Evolutionary conservation across 1,140 invertebrate genomes (phyloP), one percentile per base, ranked within the genome.

Genomic region (Holotrichia oblita): DNA sequence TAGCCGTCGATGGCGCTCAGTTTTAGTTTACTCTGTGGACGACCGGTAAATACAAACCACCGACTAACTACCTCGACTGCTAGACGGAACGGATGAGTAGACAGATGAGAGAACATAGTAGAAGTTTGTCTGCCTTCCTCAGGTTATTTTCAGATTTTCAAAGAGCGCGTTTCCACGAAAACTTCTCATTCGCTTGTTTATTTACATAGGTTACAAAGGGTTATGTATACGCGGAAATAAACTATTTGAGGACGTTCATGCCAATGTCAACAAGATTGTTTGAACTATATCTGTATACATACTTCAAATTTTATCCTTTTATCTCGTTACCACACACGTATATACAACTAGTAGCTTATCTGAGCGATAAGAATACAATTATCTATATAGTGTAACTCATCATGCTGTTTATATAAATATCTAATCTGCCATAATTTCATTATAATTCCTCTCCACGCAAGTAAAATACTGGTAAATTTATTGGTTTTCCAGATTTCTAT

Each of bases 181-280:
- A 69, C 61, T 10, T 17, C 48, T 55, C 48, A 55, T 6, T 22
- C 22, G 24, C 27, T 24, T 69, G 61, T 69, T 69, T 69, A 69
- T 69, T 69, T 69, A 69, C 61, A n/a, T 27, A 69, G 61, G 61
- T 69, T 69, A 69, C 61, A 69, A 69, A 69, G 61, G 61, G 61
- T 69, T 69, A 22, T 69, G 12, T 69, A 69, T 34, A 34, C 22
- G 61, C 20, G 61, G 61, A 69, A 69, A 69, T 69, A 69, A 69
- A 27, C 22, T 69, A 10, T 24, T 10, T n/a, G 61, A 69, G 22
- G 8, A 69, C 20, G 17, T 6, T 69, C 27, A 17, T 22, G 61
- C 61, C 61, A 69, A 34, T 69, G 61, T 69, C 61, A 69, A 69
- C 27, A 34, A 24, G 22, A 22, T 64, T 9, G 59, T 17, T 64